Base-by-base conservation (phyloP, 2,888 invertebrate genomes). In the Trilocha varians region DNA sequence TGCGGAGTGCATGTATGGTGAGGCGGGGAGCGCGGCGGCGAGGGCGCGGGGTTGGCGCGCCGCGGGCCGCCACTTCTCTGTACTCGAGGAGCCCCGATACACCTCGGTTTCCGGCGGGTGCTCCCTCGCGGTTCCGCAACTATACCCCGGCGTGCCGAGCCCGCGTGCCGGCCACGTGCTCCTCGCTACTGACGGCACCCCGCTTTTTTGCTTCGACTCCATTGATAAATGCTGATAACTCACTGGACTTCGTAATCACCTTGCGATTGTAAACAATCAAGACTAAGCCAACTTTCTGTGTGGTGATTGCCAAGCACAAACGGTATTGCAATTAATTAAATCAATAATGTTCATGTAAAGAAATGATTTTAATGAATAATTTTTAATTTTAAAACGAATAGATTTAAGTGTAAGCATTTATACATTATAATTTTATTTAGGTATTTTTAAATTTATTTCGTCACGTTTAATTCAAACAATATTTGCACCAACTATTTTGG, bases 51-150 rank as follows among this genome's bases (percentile, higher is more conserved):
- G 60, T 65, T 18, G 70, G 64, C 65, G 71, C 71, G 76, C 78
- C 78, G 78, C 79, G 78, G 76, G 73, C 78, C 77, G 82, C 78
- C 78, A 79, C 80, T 82, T 75, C 80, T 78, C 83, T 80, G 82
- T 79, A 65, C 80, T 79, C 80, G 78, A 78, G 78, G 84, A 80
- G 83, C 79, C 74, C 82, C 79, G 80, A 78, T 77, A 79, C 79
- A 82, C 83, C 82, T 82, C 84, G 76, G 82, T 80, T 84, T 83
- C 84, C 83, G 84, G 83, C 76, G 72, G 73, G 74, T 65, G 78
- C 80, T 70, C 70, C 69, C 83, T 78, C 78, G 83, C 79, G 79
- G 73, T 68, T 77, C 73, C 74, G 69, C 74, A 74, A 78, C 72
- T 73, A 65, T 62, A 59, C 62, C 65, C 65, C 65, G 65, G 65